phyloP scores from a whole-genome alignment of 2,113 vertebrate species.

The Illadopsis cleaveri region DNA sequence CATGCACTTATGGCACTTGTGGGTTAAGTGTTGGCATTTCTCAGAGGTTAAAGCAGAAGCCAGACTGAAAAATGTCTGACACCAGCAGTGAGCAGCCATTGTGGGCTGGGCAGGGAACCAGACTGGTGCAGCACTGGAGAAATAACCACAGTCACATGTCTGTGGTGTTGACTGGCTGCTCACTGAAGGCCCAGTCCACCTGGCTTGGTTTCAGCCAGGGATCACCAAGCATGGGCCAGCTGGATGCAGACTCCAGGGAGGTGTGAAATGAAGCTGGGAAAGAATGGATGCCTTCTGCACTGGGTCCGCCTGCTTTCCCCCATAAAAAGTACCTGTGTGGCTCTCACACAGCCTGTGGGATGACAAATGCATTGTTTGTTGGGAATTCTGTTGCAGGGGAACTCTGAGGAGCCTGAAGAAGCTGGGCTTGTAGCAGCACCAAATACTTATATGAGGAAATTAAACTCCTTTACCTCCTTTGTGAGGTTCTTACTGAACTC shows the following conservation, averaged over 20 bases:
- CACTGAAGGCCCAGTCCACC: background rate
- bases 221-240: background rate
- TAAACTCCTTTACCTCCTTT: background rate
- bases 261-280: background rate
- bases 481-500: background rate
- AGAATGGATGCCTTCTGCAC: accelerated
- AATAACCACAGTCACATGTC: background rate
- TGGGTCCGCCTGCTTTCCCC: background rate
- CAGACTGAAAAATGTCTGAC: background rate
- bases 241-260: background rate
- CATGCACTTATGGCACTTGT: background rate
- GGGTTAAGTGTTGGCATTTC: background rate
- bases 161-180: background rate
- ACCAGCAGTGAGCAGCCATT: background rate
- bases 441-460: background rate
- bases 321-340: background rate
- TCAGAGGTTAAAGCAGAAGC: background rate
- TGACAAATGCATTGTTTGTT: background rate
- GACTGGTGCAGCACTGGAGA: background rate
- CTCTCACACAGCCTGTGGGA: accelerated
- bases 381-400: background rate
- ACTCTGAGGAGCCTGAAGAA: background rate
- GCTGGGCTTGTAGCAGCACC: background rate
- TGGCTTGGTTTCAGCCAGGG: background rate
- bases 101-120: background rate